A percentile compares a stretch with the other conserved stretches of the same genome.
These are phyloP conservation scores for Semnornis frantzii DNA, from an alignment of 2,113 vertebrate species.

Conservation along the genomic window DNA sequence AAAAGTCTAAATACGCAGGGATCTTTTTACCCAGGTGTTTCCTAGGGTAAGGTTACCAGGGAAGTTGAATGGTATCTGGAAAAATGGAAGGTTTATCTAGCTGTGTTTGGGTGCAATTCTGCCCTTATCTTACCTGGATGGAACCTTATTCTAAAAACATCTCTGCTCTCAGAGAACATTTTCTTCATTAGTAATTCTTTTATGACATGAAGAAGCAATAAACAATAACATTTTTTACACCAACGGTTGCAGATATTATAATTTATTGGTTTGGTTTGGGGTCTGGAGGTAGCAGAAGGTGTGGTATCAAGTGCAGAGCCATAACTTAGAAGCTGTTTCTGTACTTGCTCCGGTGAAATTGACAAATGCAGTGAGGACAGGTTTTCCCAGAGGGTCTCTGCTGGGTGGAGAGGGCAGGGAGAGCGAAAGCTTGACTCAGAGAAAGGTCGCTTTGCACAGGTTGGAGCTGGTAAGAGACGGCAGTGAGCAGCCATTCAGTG, in stretches of 20 bases:
- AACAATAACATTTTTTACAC: background rate
- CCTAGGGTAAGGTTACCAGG: background rate
- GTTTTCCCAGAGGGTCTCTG: background rate
- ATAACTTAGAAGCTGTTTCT: background rate
- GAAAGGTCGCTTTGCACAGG: background rate
- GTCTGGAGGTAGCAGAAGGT: background rate
- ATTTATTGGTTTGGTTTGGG: background rate
- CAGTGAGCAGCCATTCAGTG: background rate
- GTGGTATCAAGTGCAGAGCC: background rate
- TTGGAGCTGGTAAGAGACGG: background rate
- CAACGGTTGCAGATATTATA: background rate
- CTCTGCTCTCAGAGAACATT: background rate
- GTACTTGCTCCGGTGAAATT: background rate
- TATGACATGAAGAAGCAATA: background rate
- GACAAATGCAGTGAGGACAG: background rate
- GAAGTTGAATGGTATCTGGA: background rate
- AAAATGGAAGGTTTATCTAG: background rate
- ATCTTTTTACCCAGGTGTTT: background rate
- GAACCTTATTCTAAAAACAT: background rate
- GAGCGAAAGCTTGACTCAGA: background rate
- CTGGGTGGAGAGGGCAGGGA: background rate
- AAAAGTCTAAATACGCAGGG: background rate
- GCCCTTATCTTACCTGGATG: background rate
- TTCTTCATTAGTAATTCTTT: background rate
- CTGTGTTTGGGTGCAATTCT: background rate